Evolutionary conservation across 2,888 invertebrate genomes (phyloP).

Genomic region (Alloscopus bannaensis): DNA sequence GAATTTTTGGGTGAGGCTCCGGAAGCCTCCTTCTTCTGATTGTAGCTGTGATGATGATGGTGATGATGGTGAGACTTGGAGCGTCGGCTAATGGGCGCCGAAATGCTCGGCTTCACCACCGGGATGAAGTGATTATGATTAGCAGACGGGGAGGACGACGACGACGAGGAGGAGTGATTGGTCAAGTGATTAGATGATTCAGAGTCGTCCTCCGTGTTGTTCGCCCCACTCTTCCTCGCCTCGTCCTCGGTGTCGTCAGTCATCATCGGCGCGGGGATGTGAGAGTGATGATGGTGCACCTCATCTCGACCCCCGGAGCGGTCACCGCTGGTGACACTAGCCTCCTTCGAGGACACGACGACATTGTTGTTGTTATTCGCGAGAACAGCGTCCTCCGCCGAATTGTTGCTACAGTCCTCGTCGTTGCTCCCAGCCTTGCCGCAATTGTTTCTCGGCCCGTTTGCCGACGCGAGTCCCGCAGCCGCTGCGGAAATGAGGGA

Average conservation of each 20-base stretch:
- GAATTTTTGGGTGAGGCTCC: slow-evolving; percentile 36
- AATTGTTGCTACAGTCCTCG: slow-evolving; percentile 50
- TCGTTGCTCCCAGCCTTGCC: slow-evolving; percentile 3
- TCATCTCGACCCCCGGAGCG: neutral
- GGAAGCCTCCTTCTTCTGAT: slow-evolving; percentile 43
- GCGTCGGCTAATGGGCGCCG: slow-evolving; percentile 72
- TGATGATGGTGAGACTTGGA: slow-evolving; percentile 68
- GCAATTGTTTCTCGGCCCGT: slow-evolving; percentile 40
- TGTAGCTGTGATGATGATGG: slow-evolving; percentile 54
- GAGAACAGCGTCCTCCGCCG: slow-evolving; percentile 37
- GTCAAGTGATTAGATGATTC: slow-evolving; percentile 57
- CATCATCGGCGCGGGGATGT: too few relatives aligned
- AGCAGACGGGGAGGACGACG: slow-evolving; percentile 51
- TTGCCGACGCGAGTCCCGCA: slow-evolving; percentile 54
- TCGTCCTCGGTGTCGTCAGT: slow-evolving; percentile 36
- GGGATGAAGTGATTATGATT: slow-evolving; percentile 71
- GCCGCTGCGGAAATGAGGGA: slow-evolving; percentile 56
- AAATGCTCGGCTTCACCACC: slow-evolving; percentile 71
- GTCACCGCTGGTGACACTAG: neutral
- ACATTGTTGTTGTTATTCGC: slow-evolving; percentile 41
- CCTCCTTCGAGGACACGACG: neutral
- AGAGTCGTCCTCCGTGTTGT: slow-evolving; percentile 41
- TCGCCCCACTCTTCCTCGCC: neutral
- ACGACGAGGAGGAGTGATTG: slow-evolving; percentile 55
- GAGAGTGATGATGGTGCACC: too few relatives aligned